Evolutionary conservation across 2,888 invertebrate genomes (phyloP), one percentile per base, ranked within the genome.

Genomic region (Sinelater perroti): DNA sequence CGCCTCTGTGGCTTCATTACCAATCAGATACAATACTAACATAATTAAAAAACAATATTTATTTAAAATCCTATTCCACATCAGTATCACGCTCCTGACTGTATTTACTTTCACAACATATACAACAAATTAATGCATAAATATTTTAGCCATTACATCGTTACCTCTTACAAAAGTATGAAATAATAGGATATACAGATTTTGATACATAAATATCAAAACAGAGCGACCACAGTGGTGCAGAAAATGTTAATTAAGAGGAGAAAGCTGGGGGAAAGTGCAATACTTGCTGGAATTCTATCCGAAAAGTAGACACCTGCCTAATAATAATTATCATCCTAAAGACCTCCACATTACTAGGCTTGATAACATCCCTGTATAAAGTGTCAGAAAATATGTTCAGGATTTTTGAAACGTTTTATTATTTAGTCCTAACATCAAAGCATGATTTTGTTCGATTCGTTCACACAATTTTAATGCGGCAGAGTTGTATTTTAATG

Each of bases 391-490:
- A 93, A 64, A 98, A 90, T 70, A 95, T 89, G 65, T 87, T 86
- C 67, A 98, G 85, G 64, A 98, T 87, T 63, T 87, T 86, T 58
- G 95, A 95, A 72, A 98, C 85, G 78, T 97, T 97, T 68, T 87
- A 4, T 2, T 1, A 33, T 8, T 61, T 71, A 67, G 63, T 76
- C 78, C 77, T 72, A 95, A 82, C 60, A 97, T 87, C 55, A 88
- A 82, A 13, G 93, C 89, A 81, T 97, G 91, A 74, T 96, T 95
- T 69, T 87, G 85, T 78, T 96, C 95, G 63, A 97, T 90, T 67
- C 98, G 84, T 82, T 97, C 97, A 81, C 97, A 97, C 65, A 99
- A 82, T 79, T 94, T 93, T 62, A 95, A 85, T 65, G 88, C 88
- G 44, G 88, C 85, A 72, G 85, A 86, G 76, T 94, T 94, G 77